Percentiles rank a stretch among this genome's conserved stretches.
Evolutionary conservation across 2,797 vertebrate species (phyloP).

Genomic region (Falco novaeseelandiae): DNA sequence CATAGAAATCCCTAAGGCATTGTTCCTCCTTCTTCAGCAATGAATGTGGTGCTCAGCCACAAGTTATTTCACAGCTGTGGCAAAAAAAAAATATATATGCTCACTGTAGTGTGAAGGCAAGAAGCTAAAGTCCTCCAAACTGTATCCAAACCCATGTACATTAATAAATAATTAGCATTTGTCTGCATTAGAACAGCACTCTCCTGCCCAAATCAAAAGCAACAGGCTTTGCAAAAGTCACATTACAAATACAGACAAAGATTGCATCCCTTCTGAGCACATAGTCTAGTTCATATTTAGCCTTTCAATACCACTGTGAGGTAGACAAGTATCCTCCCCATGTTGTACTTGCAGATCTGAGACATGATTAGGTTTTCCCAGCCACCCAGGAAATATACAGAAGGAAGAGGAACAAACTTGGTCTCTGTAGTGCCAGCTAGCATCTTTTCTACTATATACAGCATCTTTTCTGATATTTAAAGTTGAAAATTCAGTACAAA

Average conservation of each 20-base stretch:
- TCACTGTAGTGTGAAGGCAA: background rate
- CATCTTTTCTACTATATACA: background rate
- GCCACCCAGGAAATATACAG: background rate
- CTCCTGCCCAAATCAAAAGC: background rate
- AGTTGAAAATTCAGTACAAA: background rate
- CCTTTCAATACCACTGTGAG: background rate
- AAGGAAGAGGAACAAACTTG: background rate
- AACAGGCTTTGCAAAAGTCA: background rate
- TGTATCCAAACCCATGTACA: background rate
- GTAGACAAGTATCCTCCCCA: background rate
- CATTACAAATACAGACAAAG: background rate
- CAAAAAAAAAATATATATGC: background rate
- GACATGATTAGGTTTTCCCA: background rate
- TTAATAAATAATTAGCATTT: background rate
- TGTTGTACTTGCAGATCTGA: background rate
- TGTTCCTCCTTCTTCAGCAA: background rate
- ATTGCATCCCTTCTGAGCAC: background rate
- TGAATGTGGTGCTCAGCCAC: background rate
- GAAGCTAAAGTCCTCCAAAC: background rate
- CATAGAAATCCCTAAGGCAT: conserved; percentile 6
- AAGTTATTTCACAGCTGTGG: conserved; percentile 29
- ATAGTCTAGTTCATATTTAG: background rate
- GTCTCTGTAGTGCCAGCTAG: background rate
- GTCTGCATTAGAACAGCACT: background rate
- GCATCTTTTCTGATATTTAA: background rate